Conservation (phyloP, 2,113 vertebrate species). For the Rhinopomastus cyanomelas region DNA sequence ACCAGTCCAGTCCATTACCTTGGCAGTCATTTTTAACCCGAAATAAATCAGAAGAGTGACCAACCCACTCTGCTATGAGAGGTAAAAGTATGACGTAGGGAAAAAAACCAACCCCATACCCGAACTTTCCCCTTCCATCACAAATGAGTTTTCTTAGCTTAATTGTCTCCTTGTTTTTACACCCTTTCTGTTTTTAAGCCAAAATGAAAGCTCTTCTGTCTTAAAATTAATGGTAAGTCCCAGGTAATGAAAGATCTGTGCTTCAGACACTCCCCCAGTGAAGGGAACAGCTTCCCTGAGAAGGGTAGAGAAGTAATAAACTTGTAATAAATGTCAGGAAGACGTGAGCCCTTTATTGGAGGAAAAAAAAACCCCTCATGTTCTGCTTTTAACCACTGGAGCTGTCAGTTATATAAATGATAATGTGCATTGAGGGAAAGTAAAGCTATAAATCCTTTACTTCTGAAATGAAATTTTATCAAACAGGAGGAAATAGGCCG, state of each 20-base stretch:
- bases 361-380: background rate
- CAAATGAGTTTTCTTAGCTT: background rate
- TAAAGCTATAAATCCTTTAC: slow-evolving; percentile 32
- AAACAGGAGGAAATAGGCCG: slow-evolving; percentile 19
- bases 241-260: slow-evolving; percentile 8
- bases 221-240: slow-evolving; percentile 35
- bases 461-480: slow-evolving; percentile 18
- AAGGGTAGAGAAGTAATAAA: slow-evolving; percentile 48
- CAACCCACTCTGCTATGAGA: background rate
- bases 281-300: background rate
- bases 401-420: slow-evolving; percentile 46
- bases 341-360: slow-evolving; percentile 34
- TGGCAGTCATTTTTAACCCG: background rate
- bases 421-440: slow-evolving; percentile 40
- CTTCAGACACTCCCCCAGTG: slow-evolving; percentile 40
- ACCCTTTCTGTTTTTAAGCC: background rate
- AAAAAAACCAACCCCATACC: background rate
- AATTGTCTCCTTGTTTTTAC: background rate
- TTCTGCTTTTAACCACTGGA: slow-evolving; percentile 33
- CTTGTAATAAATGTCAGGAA: slow-evolving; percentile 58
- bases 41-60: background rate
- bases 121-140: background rate
- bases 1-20: background rate
- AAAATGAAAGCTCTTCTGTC: slow-evolving; percentile 5
- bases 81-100: background rate